These are phyloP conservation scores for Eilema sororculum DNA, from an alignment of 2,888 invertebrate genomes.

Conservation along the genomic window DNA sequence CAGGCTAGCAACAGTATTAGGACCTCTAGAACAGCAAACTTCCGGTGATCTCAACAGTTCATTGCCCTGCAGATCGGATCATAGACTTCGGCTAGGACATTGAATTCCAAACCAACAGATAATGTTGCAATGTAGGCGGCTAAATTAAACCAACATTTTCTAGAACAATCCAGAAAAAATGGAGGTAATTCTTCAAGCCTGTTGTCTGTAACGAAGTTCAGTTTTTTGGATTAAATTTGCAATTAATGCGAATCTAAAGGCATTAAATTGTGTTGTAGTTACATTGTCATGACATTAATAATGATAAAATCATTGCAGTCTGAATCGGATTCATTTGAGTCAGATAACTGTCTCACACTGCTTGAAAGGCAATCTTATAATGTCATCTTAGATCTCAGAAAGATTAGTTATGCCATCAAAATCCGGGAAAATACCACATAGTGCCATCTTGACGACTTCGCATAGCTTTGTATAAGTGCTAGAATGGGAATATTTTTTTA, in stretches of 20 bases:
- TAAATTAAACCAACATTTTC: not conserved
- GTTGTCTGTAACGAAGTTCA: not conserved
- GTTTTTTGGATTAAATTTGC: conserved; percentile 1
- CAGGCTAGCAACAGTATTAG: conserved; percentile 2
- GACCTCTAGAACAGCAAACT: conserved; percentile 5
- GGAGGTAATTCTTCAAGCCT: not conserved
- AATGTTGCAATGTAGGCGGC: conserved; percentile 29
- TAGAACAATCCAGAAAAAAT: not conserved
- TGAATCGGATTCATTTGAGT: not conserved
- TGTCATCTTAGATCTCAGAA: not conserved
- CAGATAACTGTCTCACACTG: not conserved
- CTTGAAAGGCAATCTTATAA: not conserved
- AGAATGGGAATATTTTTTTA: too few species aligned
- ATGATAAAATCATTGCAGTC: not conserved
- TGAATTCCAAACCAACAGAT: conserved; percentile 24
- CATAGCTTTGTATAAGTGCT: too few species aligned
- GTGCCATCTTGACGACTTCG: too few species aligned
- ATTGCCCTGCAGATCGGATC: conserved; percentile 27
- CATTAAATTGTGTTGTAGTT: not conserved
- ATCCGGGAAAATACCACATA: too few species aligned
- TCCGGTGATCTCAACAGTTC: conserved; percentile 24
- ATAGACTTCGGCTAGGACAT: conserved; percentile 17
- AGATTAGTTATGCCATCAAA: too few species aligned
- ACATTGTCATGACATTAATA: not conserved
- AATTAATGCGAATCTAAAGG: conserved; percentile 5